A percentile compares a stretch with the other conserved stretches of the same genome.
Conservation (phyloP, 2,888 invertebrate genomes). For the Harpalus rufipes region DNA sequence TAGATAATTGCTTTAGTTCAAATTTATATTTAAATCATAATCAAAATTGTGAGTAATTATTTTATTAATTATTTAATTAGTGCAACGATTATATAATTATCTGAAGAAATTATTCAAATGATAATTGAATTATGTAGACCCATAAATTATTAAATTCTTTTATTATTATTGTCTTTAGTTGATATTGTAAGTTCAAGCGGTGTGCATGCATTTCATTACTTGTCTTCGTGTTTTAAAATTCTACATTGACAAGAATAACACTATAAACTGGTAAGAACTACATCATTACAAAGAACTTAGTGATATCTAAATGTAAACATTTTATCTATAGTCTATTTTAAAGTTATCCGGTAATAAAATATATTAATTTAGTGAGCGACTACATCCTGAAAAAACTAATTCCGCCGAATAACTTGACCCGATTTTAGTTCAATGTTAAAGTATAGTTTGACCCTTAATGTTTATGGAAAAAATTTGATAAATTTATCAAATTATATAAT, state of each 20-base stretch:
- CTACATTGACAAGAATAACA: neutral
- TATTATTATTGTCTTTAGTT: neutral
- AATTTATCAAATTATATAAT: conserved; percentile 31
- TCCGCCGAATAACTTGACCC: neutral
- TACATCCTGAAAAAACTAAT: neutral
- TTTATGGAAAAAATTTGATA: conserved; percentile 21
- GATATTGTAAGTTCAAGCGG: neutral
- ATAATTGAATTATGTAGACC: neutral
- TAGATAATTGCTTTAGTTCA: neutral
- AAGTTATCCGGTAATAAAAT: neutral
- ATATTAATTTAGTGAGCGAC: neutral
- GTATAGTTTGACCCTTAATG: conserved; percentile 5
- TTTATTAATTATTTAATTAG: neutral
- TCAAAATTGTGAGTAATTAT: conserved; percentile 1
- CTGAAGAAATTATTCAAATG: neutral
- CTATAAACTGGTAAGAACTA: neutral
- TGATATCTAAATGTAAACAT: conserved; percentile 3
- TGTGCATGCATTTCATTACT: neutral
- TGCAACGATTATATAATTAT: neutral
- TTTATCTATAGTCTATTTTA: neutral
- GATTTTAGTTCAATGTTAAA: conserved; percentile 19
- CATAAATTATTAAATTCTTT: neutral
- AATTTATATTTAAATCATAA: conserved; percentile 10
- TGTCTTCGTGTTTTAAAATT: neutral
- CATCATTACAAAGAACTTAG: neutral